Percentiles rank a stretch among this genome's conserved stretches.
Conservation (phyloP, 2,888 invertebrate genomes). For the Pseudanteris insignis region DNA sequence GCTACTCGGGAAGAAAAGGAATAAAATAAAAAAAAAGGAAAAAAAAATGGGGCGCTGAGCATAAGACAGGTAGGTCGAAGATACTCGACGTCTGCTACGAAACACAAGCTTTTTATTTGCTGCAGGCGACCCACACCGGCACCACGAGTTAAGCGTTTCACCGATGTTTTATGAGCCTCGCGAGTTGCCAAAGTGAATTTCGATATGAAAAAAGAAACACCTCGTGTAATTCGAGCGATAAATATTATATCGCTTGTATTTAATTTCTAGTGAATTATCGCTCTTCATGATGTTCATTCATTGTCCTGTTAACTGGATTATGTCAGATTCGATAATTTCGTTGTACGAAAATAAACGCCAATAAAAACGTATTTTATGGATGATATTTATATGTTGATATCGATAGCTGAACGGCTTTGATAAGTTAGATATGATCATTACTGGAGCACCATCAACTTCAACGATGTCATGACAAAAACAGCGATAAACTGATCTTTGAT, state of each 20-base stretch:
- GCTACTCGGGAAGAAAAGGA: slow-evolving; percentile 13
- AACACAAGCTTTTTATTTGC: slow-evolving; percentile 25
- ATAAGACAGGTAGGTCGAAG: slow-evolving; percentile 33
- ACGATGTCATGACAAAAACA: no score
- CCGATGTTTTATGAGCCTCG: slow-evolving; percentile 33
- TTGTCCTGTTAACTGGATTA: no score
- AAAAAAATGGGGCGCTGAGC: slow-evolving; percentile 27
- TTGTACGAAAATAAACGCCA: background rate
- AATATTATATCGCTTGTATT: slow-evolving; percentile 23
- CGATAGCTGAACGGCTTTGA: no score
- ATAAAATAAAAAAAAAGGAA: background rate
- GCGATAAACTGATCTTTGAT: no score
- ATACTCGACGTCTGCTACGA: slow-evolving; percentile 29
- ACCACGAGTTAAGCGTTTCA: slow-evolving; percentile 25
- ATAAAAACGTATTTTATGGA: background rate
- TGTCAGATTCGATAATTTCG: no score
- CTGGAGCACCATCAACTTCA: no score
- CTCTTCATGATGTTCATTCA: background rate
- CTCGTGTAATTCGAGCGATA: slow-evolving; percentile 24
- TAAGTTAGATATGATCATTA: no score
- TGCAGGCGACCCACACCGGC: slow-evolving; percentile 14
- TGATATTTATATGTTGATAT: no score
- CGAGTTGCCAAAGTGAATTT: slow-evolving; percentile 38
- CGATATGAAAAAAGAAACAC: slow-evolving; percentile 17
- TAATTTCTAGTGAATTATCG: slow-evolving; percentile 15